A percentile compares a stretch with the other conserved stretches of the same genome.
Conservation (phyloP, 2,797 vertebrate species). For the Hippopotamyrus pictus region DNA sequence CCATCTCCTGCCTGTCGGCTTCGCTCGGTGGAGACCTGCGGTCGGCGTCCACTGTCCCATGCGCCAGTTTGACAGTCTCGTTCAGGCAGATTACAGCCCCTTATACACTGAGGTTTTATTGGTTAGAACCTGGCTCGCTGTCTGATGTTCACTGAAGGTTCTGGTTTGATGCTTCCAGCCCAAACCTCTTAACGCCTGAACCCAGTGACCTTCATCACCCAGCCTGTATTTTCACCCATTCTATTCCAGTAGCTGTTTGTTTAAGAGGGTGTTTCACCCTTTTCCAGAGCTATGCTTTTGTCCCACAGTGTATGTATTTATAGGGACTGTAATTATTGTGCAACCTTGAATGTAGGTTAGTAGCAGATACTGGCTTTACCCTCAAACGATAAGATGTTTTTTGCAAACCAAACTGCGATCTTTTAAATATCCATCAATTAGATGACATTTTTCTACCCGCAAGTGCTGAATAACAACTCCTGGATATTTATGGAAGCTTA, state of each 20-base stretch:
- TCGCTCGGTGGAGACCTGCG: neutral
- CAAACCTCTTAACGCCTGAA: neutral
- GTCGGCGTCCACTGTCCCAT: neutral
- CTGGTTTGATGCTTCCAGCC: neutral
- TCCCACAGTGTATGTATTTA: neutral
- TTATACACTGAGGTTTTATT: neutral
- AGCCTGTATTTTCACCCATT: neutral
- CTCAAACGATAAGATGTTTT: neutral
- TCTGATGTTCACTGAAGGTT: neutral
- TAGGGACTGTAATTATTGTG: neutral
- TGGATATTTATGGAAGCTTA: neutral
- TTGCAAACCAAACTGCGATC: neutral
- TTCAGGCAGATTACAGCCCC: neutral
- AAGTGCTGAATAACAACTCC: neutral
- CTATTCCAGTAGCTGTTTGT: neutral
- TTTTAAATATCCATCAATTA: conserved; percentile 1
- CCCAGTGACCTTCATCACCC: neutral
- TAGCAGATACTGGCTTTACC: neutral
- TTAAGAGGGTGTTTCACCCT: neutral
- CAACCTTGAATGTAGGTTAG: conserved; percentile 11
- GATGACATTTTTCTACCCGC: neutral
- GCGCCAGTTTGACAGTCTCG: neutral
- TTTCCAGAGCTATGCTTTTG: neutral
- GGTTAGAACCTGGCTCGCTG: neutral
- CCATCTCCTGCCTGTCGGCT: neutral